Conservation (phyloP, 2,888 invertebrate species). For the Andrena praecox region DNA sequence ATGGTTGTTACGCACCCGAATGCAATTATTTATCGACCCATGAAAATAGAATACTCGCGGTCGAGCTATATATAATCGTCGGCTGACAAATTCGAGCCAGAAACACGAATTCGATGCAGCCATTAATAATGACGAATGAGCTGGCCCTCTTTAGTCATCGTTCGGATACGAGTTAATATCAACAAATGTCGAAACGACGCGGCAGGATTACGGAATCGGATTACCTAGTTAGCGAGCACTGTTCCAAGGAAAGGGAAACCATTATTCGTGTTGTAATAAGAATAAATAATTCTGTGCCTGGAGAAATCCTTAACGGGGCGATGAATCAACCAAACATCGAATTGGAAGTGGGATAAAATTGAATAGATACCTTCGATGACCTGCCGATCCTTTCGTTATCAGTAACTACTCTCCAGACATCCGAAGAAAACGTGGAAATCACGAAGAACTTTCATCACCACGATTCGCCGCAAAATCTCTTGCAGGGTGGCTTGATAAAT, state of each 20-base stretch:
- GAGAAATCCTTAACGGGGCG: too few relatives aligned
- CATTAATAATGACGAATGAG: constrained; percentile 52
- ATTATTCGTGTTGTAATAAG: background rate
- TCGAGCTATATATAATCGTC: constrained; percentile 40
- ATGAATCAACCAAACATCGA: too few relatives aligned
- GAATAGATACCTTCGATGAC: too few relatives aligned
- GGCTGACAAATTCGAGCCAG: constrained; percentile 52
- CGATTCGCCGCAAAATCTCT: too few relatives aligned
- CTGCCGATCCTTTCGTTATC: too few relatives aligned
- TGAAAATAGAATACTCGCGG: constrained; percentile 57
- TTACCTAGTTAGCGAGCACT: background rate
- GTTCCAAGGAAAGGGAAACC: background rate
- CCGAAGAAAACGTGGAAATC: too few relatives aligned
- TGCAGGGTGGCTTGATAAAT: too few relatives aligned
- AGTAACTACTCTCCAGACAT: too few relatives aligned
- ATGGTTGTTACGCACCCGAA: constrained; percentile 43
- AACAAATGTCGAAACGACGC: constrained; percentile 3
- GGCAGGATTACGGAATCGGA: constrained; percentile 10
- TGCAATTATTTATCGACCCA: constrained; percentile 56
- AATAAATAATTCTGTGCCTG: background rate
- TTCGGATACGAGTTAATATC: constrained; percentile 12
- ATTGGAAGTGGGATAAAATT: too few relatives aligned
- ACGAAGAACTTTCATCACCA: too few relatives aligned
- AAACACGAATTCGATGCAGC: constrained; percentile 48
- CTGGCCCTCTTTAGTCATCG: constrained; percentile 37